These are phyloP conservation scores for Apeira syringaria DNA, from an alignment of 2,888 invertebrate species.

Conservation along the genomic window DNA sequence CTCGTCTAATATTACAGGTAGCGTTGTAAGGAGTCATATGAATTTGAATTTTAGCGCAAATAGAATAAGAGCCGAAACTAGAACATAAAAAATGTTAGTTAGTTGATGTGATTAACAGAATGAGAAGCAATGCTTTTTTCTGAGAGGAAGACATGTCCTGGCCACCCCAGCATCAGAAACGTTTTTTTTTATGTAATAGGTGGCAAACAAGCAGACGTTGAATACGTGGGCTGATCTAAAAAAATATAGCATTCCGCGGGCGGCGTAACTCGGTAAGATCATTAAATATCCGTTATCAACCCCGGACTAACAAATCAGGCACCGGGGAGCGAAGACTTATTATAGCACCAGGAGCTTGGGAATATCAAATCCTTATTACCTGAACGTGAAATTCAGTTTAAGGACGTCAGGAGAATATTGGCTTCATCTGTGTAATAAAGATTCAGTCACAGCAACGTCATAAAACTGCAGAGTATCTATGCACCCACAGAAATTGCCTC, in stretches of 20 bases:
- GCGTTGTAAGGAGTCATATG: too few relatives aligned
- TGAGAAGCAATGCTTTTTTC: too few relatives aligned
- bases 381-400: constrained; percentile 27
- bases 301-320: constrained; percentile 47
- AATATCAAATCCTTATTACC: constrained; percentile 37
- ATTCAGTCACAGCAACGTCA: constrained; percentile 37
- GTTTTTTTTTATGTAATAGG: too few relatives aligned
- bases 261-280: constrained; percentile 43
- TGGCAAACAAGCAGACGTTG: too few relatives aligned
- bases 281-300: constrained; percentile 64
- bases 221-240: too few relatives aligned
- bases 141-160: too few relatives aligned
- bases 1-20: too few relatives aligned
- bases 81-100: too few relatives aligned
- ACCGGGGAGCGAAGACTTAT: constrained; percentile 30
- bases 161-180: too few relatives aligned
- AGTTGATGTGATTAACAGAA: too few relatives aligned
- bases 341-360: constrained; percentile 28
- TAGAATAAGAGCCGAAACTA: too few relatives aligned
- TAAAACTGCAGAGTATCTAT: constrained; percentile 50
- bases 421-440: constrained; percentile 43
- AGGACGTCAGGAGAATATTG: constrained; percentile 29
- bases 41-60: too few relatives aligned
- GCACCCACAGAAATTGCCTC: constrained; percentile 30
- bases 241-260: constrained; percentile 35